These are phyloP conservation scores for Scaptodrosophila lebanonensis DNA, from an alignment of 1,140 invertebrate genomes.

Conservation along the genomic window DNA sequence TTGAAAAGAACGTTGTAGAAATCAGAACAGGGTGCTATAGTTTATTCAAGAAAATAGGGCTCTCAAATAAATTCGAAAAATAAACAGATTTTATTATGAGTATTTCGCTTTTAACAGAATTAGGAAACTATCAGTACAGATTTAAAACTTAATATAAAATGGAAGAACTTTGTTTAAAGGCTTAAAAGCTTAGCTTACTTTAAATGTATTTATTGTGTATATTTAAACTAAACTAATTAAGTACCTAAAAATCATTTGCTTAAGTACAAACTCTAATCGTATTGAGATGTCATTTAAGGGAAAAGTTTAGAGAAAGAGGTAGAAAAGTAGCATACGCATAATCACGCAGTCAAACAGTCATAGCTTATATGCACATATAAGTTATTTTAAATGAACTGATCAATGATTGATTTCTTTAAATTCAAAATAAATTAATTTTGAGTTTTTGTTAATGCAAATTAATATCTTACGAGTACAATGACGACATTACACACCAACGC, in stretches of 20 bases:
- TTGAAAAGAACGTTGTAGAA: too few species aligned
- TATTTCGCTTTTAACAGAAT: constrained; percentile 35
- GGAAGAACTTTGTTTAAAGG: constrained; percentile 46
- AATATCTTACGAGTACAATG: too few species aligned
- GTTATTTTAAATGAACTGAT: constrained; percentile 8
- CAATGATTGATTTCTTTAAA: background rate
- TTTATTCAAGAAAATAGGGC: too few species aligned
- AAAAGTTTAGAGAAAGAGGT: constrained; percentile 54
- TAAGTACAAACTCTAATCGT: constrained; percentile 46
- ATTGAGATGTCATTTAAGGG: constrained; percentile 50
- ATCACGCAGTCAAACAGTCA: constrained; percentile 14
- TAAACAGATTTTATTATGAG: constrained; percentile 51
- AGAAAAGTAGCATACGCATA: constrained; percentile 5
- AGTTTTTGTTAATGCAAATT: background rate
- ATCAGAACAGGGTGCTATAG: too few species aligned
- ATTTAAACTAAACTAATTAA: constrained; percentile 44
- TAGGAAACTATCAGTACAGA: constrained; percentile 69
- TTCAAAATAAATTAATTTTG: background rate
- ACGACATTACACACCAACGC: constrained; percentile 64
- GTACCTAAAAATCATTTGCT: constrained; percentile 42
- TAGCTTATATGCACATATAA: constrained; percentile 43
- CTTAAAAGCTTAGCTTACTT: constrained; percentile 17
- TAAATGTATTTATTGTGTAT: background rate
- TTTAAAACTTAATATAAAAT: constrained; percentile 42
- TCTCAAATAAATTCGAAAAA: too few species aligned